A percentile compares a stretch with the other conserved stretches of the same genome.
phyloP scores from a whole-genome alignment of 2,797 vertebrate species.

The Darevskia nairensis region DNA sequence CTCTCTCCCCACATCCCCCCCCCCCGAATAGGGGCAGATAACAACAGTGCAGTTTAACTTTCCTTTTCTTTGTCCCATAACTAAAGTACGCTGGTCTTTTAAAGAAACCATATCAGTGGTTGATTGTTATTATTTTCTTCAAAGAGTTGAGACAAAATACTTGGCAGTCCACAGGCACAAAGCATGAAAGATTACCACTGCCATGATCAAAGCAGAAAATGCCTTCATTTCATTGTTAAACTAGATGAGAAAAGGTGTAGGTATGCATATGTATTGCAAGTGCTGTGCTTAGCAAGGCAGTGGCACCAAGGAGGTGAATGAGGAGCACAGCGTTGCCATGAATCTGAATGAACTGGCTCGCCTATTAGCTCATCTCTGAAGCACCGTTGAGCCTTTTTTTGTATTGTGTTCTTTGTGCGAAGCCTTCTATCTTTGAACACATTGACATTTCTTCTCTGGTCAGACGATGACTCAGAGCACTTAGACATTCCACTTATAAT shows the following conservation, averaged over 20 bases:
- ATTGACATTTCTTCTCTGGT: conserved; percentile 62
- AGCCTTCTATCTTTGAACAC: conserved; percentile 59
- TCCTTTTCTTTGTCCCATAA: no score
- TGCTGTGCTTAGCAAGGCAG: conserved; percentile 31
- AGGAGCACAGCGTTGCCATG: conserved; percentile 40
- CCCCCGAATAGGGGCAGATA: neutral
- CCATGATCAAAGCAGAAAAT: neutral
- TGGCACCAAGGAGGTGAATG: conserved; percentile 43
- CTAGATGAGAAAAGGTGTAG: neutral
- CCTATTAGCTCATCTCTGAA: conserved; percentile 51
- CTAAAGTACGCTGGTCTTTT: neutral
- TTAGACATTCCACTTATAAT: conserved; percentile 58
- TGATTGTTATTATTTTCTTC: neutral
- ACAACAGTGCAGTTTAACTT: no score
- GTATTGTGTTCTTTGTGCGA: conserved; percentile 41
- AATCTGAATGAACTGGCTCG: conserved; percentile 44
- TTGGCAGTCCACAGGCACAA: neutral
- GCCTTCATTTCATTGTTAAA: neutral
- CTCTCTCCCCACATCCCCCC: neutral
- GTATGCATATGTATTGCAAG: no score
- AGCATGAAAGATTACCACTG: neutral
- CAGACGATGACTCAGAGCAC: conserved; percentile 60
- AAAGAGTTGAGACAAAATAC: neutral
- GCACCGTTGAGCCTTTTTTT: conserved; percentile 42
- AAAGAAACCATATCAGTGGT: neutral